Evolutionary conservation across 2,797 vertebrate genomes (phyloP).

Genomic region (Muscicapa comitata): DNA sequence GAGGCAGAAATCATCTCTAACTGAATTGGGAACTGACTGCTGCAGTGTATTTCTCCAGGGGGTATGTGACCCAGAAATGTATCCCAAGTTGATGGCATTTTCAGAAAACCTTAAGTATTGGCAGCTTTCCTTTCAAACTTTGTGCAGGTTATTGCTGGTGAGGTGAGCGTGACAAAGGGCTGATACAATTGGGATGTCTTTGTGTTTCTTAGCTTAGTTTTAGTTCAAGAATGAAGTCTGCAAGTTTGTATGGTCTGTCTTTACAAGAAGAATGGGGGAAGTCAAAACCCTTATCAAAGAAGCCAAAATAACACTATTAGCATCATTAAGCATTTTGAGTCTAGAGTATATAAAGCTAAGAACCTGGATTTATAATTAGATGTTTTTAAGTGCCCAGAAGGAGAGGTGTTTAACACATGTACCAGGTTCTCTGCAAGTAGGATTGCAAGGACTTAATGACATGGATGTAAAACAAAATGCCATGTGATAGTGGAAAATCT

Average conservation of each 20-base stretch:
- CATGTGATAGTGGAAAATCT: background rate
- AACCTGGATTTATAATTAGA: background rate
- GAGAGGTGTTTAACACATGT: background rate
- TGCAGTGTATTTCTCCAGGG: slow-evolving; percentile 34
- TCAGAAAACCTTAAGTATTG: background rate
- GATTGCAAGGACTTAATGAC: background rate
- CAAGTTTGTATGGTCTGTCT: background rate
- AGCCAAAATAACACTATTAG: background rate
- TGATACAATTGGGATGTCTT: background rate
- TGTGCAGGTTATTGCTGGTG: background rate
- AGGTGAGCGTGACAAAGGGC: background rate
- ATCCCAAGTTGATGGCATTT: background rate
- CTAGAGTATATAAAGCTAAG: background rate
- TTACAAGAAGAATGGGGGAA: background rate
- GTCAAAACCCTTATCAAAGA: background rate
- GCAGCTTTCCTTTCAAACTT: background rate
- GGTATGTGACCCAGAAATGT: slow-evolving; percentile 30
- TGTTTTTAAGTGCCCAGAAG: background rate
- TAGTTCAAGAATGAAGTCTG: background rate
- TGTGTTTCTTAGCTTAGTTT: background rate
- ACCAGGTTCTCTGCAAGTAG: background rate
- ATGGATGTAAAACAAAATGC: background rate
- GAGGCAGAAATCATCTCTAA: slow-evolving; percentile 19
- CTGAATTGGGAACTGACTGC: background rate
- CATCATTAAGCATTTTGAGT: background rate